Evolutionary conservation across 2,113 vertebrate genomes (phyloP).

Genomic region (Varanus komodoensis): DNA sequence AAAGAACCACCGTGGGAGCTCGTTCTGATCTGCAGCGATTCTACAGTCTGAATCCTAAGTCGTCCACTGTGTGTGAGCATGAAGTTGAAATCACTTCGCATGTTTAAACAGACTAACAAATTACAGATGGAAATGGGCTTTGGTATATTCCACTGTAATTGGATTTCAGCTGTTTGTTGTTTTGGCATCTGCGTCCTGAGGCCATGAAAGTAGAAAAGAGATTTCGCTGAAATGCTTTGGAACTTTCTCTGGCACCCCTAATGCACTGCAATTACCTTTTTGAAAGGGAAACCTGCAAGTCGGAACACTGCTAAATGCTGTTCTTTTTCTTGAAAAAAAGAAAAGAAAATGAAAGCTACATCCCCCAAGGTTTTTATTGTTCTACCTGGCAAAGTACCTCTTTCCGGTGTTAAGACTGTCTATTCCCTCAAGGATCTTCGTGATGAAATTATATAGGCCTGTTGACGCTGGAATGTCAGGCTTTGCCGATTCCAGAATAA

Average conservation of each 20-base stretch:
- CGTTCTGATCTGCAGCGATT: neutral
- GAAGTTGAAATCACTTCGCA: conserved; percentile 63
- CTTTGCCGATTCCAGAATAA: conserved; percentile 10
- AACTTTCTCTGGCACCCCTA: conserved; percentile 66
- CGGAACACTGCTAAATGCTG: conserved; percentile 54
- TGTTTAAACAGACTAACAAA: conserved; percentile 73
- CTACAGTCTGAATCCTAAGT: neutral
- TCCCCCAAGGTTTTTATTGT: conserved; percentile 48
- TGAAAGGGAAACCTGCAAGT: conserved; percentile 71
- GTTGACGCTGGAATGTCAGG: conserved; percentile 2
- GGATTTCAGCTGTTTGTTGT: conserved; percentile 74
- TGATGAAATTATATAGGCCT: conserved; percentile 26
- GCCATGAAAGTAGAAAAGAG: conserved; percentile 60
- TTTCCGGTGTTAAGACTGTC: conserved; percentile 49
- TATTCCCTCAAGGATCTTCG: conserved; percentile 43
- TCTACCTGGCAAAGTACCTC: conserved; percentile 36
- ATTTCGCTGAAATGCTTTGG: conserved; percentile 69
- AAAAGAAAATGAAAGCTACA: conserved; percentile 56
- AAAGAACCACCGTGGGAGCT: neutral
- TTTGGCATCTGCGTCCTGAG: conserved; percentile 57
- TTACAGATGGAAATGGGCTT: conserved; percentile 75
- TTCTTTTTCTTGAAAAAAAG: neutral
- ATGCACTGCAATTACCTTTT: conserved; percentile 68
- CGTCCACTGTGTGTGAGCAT: neutral
- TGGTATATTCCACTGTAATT: conserved; percentile 72